Percentiles rank a stretch among this genome's conserved stretches.
These are phyloP conservation scores for Macrobrachium rosenbergii DNA, from an alignment of 1,140 invertebrate genomes.

Conservation along the genomic window DNA sequence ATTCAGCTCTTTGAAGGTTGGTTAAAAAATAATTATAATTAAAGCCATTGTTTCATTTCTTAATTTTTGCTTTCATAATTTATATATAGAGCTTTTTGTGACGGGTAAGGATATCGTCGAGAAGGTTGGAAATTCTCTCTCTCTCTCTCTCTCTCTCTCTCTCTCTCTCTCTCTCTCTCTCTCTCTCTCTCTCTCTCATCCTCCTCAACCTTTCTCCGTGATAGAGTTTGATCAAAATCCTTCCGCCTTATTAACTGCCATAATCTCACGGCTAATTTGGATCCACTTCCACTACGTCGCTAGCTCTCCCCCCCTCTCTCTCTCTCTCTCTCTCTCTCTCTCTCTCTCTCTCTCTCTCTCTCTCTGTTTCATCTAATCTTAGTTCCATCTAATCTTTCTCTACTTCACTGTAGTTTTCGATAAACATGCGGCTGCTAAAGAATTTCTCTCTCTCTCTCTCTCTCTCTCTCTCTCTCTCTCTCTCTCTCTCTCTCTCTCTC, in stretches of 20 bases:
- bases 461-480: not conserved
- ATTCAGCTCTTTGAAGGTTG: too few relatives aligned
- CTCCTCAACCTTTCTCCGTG: not conserved
- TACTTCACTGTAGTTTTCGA: not conserved
- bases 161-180: not conserved
- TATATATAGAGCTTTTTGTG: too few relatives aligned
- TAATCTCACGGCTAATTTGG: not conserved
- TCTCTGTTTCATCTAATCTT: not conserved
- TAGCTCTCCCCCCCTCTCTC: not conserved
- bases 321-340: not conserved
- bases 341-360: not conserved
- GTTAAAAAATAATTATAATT: too few relatives aligned
- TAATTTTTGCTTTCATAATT: too few relatives aligned
- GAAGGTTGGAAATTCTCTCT: too few relatives aligned
- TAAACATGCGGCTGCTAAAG: too few relatives aligned
- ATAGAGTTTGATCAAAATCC: too few relatives aligned
- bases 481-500: not conserved
- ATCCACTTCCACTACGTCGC: not conserved
- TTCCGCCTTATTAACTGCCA: not conserved
- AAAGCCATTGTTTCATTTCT: too few relatives aligned
- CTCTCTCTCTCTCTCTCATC: conserved; percentile 3
- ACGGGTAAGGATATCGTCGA: too few relatives aligned
- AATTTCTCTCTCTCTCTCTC: not conserved
- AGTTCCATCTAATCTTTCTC: not conserved
- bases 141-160: too few relatives aligned